Evolutionary conservation across 2,113 vertebrate genomes (phyloP).

Genomic region (Oxygymnocypris stewartii): DNA sequence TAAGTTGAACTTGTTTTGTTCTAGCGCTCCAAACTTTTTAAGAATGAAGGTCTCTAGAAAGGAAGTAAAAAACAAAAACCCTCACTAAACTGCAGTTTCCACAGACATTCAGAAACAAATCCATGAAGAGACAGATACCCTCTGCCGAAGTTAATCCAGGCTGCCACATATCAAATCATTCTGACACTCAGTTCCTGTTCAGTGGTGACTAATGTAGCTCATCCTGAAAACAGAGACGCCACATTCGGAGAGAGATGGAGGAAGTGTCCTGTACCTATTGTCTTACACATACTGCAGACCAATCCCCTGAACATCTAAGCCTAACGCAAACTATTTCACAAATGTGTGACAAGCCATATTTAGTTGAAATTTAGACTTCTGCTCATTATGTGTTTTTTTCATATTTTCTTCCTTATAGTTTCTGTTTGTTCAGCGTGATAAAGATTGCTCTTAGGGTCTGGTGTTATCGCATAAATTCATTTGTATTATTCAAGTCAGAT

Average conservation of each 20-base stretch:
- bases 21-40: neutral
- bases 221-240: conserved; percentile 40
- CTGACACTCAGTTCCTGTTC: conserved; percentile 39
- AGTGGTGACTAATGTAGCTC: conserved; percentile 33
- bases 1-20: neutral
- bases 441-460: conserved; percentile 31
- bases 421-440: conserved; percentile 37
- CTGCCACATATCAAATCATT: conserved; percentile 30
- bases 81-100: neutral
- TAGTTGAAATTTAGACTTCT: neutral
- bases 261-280: conserved; percentile 31
- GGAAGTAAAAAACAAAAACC: no score
- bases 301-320: neutral
- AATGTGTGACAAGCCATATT: neutral
- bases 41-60: neutral
- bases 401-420: conserved; percentile 3
- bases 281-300: conserved; percentile 36
- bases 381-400: neutral
- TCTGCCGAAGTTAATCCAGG: conserved; percentile 49
- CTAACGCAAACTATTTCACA: neutral
- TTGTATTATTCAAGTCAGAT: conserved; percentile 55
- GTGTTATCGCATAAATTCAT: conserved; percentile 5
- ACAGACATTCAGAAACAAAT: conserved; percentile 6
- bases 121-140: conserved; percentile 20
- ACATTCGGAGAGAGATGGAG: neutral